Conservation (phyloP, 2,113 vertebrate species). For the Saguinus midas region DNA sequence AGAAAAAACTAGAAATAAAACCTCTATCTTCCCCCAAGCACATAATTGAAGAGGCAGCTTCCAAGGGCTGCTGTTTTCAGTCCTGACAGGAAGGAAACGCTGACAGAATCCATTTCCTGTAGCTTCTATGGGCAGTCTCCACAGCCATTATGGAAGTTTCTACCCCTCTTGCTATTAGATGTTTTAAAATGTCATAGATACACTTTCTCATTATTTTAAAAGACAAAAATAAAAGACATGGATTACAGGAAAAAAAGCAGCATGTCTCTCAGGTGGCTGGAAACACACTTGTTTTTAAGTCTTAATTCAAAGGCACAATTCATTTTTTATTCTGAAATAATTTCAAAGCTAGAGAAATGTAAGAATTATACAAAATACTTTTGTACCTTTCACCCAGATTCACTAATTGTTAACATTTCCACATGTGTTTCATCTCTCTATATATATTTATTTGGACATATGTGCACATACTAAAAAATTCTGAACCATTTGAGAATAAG, state of each 20-base stretch:
- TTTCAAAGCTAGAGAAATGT: background rate
- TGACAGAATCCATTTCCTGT: background rate
- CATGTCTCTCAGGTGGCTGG: conserved; percentile 78
- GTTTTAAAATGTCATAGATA: background rate
- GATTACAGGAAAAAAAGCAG: conserved; percentile 81
- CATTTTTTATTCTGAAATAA: conserved; percentile 20
- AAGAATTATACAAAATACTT: conserved; percentile 3
- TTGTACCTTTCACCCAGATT: background rate
- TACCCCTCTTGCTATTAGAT: background rate
- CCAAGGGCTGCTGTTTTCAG: background rate
- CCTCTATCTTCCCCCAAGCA: background rate
- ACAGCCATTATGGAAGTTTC: background rate
- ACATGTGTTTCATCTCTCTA: background rate
- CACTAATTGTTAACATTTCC: background rate
- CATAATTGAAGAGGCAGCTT: background rate
- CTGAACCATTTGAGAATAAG: background rate
- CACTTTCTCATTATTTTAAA: conserved; percentile 27
- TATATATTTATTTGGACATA: background rate
- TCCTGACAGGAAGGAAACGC: background rate
- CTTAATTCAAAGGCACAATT: conserved; percentile 62
- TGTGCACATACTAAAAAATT: background rate
- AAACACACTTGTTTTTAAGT: conserved; percentile 82
- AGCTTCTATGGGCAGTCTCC: background rate
- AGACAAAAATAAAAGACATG: conserved; percentile 78
- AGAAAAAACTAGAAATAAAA: conserved; percentile 12